These are phyloP conservation scores for Leptinotarsa peninsularis DNA, from an alignment of 2,888 invertebrate species.

Conservation along the genomic window DNA sequence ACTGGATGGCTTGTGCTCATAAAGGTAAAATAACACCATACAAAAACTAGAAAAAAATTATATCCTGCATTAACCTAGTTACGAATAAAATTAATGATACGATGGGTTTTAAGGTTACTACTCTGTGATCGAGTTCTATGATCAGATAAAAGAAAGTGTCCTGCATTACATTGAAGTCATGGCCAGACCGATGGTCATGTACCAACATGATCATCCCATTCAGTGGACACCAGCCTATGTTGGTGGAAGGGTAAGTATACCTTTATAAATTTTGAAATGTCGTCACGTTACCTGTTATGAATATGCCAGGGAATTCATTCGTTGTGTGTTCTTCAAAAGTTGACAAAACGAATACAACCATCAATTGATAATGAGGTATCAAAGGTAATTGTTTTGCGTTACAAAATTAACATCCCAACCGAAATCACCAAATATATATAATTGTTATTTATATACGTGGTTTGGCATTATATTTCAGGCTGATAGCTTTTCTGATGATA, in stretches of 20 bases:
- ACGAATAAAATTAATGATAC: background rate
- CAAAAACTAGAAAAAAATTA: background rate
- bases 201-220: constrained; percentile 89
- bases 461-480: constrained; percentile 68
- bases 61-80: too few relatives aligned
- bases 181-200: constrained; percentile 95
- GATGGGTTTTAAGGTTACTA: constrained; percentile 77
- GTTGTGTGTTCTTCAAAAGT: too few relatives aligned
- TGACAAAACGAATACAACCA: too few relatives aligned
- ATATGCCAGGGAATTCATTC: too few relatives aligned
- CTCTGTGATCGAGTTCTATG: constrained; percentile 88
- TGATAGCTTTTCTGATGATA: constrained; percentile 75
- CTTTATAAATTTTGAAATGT: background rate
- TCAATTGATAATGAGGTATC: too few relatives aligned
- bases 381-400: too few relatives aligned
- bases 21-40: constrained; percentile 76
- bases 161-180: constrained; percentile 95
- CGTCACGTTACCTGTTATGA: too few relatives aligned
- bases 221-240: constrained; percentile 96
- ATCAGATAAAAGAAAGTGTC: constrained; percentile 92
- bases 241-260: constrained; percentile 78
- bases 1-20: constrained; percentile 96
- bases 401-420: too few relatives aligned
- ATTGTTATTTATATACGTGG: too few relatives aligned
- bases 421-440: too few relatives aligned